These are phyloP conservation scores for Pseudomyrmex pallidus DNA, from an alignment of 1,140 invertebrate species.

Conservation along the genomic window DNA sequence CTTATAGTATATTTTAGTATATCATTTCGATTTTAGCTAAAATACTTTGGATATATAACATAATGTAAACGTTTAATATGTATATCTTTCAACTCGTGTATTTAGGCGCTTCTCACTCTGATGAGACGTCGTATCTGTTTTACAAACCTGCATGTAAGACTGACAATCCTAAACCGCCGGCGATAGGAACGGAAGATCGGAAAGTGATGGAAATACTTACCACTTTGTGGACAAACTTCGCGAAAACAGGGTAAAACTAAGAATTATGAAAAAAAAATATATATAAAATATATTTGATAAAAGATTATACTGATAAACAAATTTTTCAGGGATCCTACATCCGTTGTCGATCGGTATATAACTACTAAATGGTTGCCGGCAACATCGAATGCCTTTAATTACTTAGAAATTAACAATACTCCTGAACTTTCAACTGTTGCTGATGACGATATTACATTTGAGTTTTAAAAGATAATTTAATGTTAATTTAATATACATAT, in stretches of 20 bases:
- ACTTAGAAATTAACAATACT: conserved; percentile 15
- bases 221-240: conserved; percentile 64
- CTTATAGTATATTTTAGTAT: too few species aligned
- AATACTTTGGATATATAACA: too few species aligned
- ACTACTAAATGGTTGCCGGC: conserved; percentile 34
- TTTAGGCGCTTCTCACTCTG: conserved; percentile 59
- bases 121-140: conserved; percentile 50
- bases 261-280: background rate
- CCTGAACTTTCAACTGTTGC: conserved; percentile 6
- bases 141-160: conserved; percentile 6
- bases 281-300: background rate
- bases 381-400: conserved; percentile 23
- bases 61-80: background rate
- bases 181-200: conserved; percentile 27
- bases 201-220: conserved; percentile 44
- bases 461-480: background rate
- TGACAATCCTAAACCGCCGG: conserved; percentile 1
- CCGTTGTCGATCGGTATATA: conserved; percentile 16
- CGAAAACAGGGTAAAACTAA: conserved; percentile 48
- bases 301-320: background rate
- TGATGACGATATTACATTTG: background rate
- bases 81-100: background rate
- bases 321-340: conserved; percentile 44
- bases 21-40: too few species aligned
- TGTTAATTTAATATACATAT: background rate